Evolutionary conservation across 2,113 vertebrate species (phyloP).

Genomic region (Stigmatopora argus): DNA sequence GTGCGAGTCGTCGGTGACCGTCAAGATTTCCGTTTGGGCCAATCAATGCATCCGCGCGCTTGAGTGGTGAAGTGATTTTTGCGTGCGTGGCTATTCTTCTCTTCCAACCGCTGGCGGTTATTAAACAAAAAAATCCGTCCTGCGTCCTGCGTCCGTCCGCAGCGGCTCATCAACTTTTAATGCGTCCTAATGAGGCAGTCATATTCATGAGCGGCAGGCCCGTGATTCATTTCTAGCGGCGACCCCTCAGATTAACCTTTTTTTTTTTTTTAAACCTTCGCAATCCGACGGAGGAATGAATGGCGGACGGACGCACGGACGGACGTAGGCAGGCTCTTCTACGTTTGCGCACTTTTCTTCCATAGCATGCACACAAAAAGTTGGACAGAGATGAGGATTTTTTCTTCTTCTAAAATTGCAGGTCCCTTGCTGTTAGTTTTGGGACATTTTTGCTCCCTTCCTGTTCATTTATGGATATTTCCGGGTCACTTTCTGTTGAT

Average conservation of each 20-base stretch:
- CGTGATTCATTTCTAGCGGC: neutral
- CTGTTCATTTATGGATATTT: too few relatives aligned
- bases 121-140: neutral
- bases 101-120: neutral
- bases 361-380: too few relatives aligned
- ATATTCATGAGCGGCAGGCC: conserved; percentile 7
- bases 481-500: too few relatives aligned
- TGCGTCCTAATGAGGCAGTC: conserved; percentile 4
- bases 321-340: conserved; percentile 28
- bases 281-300: conserved; percentile 25
- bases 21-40: too few relatives aligned
- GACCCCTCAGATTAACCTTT: neutral
- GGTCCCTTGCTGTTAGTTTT: too few relatives aligned
- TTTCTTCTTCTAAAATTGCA: too few relatives aligned
- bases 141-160: neutral
- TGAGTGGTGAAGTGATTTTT: too few relatives aligned
- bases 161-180: conserved; percentile 15
- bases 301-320: neutral
- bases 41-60: too few relatives aligned
- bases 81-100: neutral
- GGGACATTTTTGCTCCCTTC: too few relatives aligned
- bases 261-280: conserved; percentile 1
- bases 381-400: too few relatives aligned
- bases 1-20: too few relatives aligned
- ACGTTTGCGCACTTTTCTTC: too few relatives aligned